Percentiles rank a stretch among this genome's conserved stretches.
Evolutionary conservation across 2,113 vertebrate species (phyloP).

Genomic region (Malaclemys terrapin): DNA sequence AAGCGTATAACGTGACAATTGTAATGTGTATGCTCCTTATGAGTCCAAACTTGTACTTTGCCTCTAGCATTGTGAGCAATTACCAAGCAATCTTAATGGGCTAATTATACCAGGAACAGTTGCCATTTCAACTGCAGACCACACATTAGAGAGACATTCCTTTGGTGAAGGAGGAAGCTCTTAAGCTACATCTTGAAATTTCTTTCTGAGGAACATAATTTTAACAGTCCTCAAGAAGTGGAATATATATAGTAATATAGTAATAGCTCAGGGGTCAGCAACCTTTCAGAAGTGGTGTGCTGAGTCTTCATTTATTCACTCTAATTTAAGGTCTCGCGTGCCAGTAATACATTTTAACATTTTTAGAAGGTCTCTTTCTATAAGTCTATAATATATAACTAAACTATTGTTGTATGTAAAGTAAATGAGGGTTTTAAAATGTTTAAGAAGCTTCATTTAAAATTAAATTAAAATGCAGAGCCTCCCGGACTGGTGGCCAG

Average conservation of each 20-base stretch:
- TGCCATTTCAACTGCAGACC: not conserved
- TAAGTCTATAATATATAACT: too few relatives aligned
- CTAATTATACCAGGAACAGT: not conserved
- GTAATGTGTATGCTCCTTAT: not conserved
- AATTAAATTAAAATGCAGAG: too few relatives aligned
- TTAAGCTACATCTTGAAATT: conserved; percentile 32
- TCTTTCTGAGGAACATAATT: not conserved
- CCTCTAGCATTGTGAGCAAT: conserved; percentile 24
- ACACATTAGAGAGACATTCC: not conserved
- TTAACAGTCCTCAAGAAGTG: not conserved
- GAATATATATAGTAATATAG: not conserved
- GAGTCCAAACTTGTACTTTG: conserved; percentile 54
- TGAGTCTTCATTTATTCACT: too few relatives aligned
- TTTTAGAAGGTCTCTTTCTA: too few relatives aligned
- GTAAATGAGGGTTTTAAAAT: too few relatives aligned
- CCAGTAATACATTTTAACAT: too few relatives aligned
- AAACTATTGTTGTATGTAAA: too few relatives aligned
- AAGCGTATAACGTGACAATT: not conserved
- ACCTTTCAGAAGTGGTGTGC: too few relatives aligned
- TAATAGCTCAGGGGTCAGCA: too few relatives aligned
- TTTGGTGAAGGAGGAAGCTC: not conserved
- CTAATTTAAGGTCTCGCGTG: too few relatives aligned
- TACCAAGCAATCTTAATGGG: conserved; percentile 1
- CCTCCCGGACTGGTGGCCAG: too few relatives aligned
- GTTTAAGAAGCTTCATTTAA: too few relatives aligned